These are phyloP conservation scores for Yponomeuta plumbellus DNA, from an alignment of 2,888 invertebrate species.

Conservation along the genomic window DNA sequence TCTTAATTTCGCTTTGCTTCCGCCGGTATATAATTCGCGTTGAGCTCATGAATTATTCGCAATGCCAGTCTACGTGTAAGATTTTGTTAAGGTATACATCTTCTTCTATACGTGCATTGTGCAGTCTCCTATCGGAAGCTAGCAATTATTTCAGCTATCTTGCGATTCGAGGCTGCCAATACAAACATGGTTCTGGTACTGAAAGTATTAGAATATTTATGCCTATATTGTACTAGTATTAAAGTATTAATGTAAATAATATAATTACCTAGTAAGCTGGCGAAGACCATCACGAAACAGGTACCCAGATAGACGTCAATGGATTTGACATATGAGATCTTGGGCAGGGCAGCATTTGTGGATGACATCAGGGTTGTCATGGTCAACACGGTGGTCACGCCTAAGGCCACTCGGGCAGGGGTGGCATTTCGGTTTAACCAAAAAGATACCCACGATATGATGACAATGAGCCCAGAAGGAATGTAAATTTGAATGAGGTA, in stretches of 20 bases:
- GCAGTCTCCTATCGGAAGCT: too few species aligned
- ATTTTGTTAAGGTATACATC: neutral
- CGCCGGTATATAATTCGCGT: neutral
- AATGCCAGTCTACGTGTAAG: neutral
- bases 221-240: too few species aligned
- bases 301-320: constrained; percentile 98
- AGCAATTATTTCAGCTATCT: too few species aligned
- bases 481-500: constrained; percentile 99
- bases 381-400: constrained; percentile 96
- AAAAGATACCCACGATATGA: constrained; percentile 98
- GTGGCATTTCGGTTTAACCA: constrained; percentile 97
- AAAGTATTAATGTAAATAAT: neutral
- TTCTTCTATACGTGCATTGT: neutral
- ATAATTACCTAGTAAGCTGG: constrained; percentile 92
- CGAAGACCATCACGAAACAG: constrained; percentile 99
- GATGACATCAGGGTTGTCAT: constrained; percentile 99
- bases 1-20: neutral
- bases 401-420: constrained; percentile 94
- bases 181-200: too few species aligned
- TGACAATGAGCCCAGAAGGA: constrained; percentile 97
- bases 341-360: constrained; percentile 96
- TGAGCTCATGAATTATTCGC: neutral
- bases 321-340: constrained; percentile 98
- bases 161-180: too few species aligned
- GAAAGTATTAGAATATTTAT: too few species aligned